A percentile compares a stretch with the other conserved stretches of the same genome.
These are phyloP conservation scores for Euglossa dilemma DNA, from an alignment of 1,140 invertebrate genomes.

Conservation along the genomic window DNA sequence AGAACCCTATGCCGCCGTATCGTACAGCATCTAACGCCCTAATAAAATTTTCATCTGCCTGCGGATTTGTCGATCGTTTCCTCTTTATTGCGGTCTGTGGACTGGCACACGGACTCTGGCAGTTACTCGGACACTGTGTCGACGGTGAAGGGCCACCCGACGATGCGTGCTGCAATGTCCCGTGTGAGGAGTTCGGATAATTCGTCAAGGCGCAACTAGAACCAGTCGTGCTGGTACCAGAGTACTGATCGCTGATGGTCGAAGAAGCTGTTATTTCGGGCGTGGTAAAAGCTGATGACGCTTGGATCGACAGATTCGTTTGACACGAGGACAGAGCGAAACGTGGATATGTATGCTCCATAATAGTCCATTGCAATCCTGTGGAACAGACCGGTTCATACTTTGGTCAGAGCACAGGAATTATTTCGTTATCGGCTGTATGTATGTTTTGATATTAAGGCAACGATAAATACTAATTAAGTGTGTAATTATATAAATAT, in stretches of 20 bases:
- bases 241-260: slow-evolving; percentile 76
- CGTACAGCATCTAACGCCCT: slow-evolving; percentile 90
- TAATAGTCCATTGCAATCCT: slow-evolving; percentile 88
- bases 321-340: slow-evolving; percentile 85
- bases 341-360: slow-evolving; percentile 86
- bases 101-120: slow-evolving; percentile 79
- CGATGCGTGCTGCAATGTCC: slow-evolving; percentile 67
- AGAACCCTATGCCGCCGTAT: slow-evolving; percentile 92
- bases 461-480: slow-evolving; percentile 45
- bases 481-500: slow-evolving; percentile 8
- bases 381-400: slow-evolving; percentile 81
- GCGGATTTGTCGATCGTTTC: slow-evolving; percentile 87
- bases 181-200: slow-evolving; percentile 75
- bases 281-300: slow-evolving; percentile 78
- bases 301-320: slow-evolving; percentile 83
- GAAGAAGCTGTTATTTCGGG: slow-evolving; percentile 80
- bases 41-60: slow-evolving; percentile 90
- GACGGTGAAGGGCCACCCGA: slow-evolving; percentile 70
- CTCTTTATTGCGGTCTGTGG: slow-evolving; percentile 81
- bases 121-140: slow-evolving; percentile 76
- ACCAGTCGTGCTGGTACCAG: slow-evolving; percentile 71
- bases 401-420: slow-evolving; percentile 73
- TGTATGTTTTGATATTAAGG: slow-evolving; percentile 48
- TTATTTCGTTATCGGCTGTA: slow-evolving; percentile 52
- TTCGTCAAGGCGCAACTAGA: slow-evolving; percentile 75